Conservation (phyloP, 2,113 vertebrate species). For the Charadrius vociferus region DNA sequence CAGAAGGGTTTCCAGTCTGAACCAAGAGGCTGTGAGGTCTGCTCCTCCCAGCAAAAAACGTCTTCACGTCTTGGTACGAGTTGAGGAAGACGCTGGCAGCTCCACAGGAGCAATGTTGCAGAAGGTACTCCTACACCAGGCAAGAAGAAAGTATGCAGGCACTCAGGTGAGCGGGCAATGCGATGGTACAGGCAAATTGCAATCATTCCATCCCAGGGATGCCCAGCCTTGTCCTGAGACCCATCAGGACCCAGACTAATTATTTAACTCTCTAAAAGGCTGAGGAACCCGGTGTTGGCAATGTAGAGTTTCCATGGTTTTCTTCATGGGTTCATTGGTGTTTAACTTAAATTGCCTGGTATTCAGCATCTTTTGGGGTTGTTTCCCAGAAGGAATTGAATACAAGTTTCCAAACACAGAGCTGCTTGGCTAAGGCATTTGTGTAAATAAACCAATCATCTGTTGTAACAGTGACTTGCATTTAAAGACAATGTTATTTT, state of each 20-base stretch:
- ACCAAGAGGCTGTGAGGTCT: constrained; percentile 74
- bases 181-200: background rate
- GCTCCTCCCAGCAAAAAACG: constrained; percentile 56
- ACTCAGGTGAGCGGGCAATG: background rate
- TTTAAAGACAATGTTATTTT: constrained; percentile 20
- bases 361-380: background rate
- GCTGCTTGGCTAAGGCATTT: background rate
- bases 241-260: background rate
- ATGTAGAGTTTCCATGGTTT: background rate
- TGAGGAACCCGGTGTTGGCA: background rate
- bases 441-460: constrained; percentile 14
- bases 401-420: background rate
- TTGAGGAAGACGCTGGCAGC: constrained; percentile 71
- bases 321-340: background rate
- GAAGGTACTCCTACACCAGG: constrained; percentile 79
- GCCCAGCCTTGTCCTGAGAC: background rate
- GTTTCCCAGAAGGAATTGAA: background rate
- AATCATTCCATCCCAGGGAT: background rate
- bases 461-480: background rate
- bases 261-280: background rate
- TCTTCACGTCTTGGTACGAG: constrained; percentile 77
- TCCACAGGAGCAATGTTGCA: constrained; percentile 85
- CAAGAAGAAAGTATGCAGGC: background rate
- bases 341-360: background rate
- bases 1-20: constrained; percentile 79